Percentiles rank a stretch among this genome's conserved stretches.
phyloP scores from a whole-genome alignment of 2,113 vertebrate species.

The Phocoena phocoena region DNA sequence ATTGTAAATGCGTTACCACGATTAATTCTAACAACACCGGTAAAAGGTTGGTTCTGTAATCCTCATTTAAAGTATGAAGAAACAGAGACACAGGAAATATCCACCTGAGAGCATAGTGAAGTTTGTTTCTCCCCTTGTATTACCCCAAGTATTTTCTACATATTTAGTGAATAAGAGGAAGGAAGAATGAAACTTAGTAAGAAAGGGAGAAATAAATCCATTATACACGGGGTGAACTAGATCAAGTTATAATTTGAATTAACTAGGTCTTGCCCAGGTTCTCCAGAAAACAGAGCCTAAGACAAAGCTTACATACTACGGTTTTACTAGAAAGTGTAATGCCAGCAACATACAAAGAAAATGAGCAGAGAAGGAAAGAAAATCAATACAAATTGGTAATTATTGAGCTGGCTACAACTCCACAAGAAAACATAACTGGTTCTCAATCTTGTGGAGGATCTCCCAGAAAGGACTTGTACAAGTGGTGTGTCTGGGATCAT shows the following conservation, averaged over 20 bases:
- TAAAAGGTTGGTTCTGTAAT: background rate
- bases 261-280: background rate
- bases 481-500: background rate
- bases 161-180: background rate
- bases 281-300: background rate
- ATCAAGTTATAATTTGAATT: background rate
- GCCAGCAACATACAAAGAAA: background rate
- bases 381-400: background rate
- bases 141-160: background rate
- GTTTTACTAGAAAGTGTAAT: background rate
- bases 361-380: background rate
- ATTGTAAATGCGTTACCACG: background rate
- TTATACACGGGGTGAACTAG: background rate
- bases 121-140: background rate
- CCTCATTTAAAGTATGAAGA: background rate
- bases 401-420: background rate
- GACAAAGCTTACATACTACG: background rate
- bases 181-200: background rate
- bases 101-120: background rate
- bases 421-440: background rate
- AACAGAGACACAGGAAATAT: background rate
- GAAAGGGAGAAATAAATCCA: background rate
- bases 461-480: background rate
- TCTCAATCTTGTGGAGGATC: background rate
- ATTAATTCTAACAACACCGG: background rate